phyloP scores from a whole-genome alignment of 2,113 vertebrate species.

The Antidorcas marsupialis region DNA sequence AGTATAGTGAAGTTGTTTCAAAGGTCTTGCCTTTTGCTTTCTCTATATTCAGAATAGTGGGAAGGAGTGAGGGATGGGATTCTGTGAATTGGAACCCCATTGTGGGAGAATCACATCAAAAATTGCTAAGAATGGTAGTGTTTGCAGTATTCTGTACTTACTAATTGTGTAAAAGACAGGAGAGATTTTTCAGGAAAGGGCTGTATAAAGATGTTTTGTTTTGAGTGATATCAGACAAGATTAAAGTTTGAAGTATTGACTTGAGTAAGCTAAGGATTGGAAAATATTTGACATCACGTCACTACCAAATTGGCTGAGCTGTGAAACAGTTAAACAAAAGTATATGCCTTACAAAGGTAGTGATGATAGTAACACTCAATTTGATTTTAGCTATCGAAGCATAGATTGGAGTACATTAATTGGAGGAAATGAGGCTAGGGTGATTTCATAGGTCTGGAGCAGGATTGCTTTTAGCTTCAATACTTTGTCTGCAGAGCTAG shows the following conservation, averaged over 20 bases:
- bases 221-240: slow-evolving; percentile 29
- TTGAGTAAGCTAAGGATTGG: slow-evolving; percentile 9
- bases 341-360: slow-evolving; percentile 14
- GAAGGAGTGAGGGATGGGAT: background rate
- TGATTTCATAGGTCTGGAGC: slow-evolving; percentile 42
- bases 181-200: background rate
- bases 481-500: background rate
- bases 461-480: slow-evolving; percentile 30
- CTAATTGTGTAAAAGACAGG: background rate
- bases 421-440: slow-evolving; percentile 50
- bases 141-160: background rate
- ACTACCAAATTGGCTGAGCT: slow-evolving; percentile 29
- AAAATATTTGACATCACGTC: slow-evolving; percentile 32
- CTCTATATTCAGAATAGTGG: background rate
- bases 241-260: slow-evolving; percentile 36
- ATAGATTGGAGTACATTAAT: slow-evolving; percentile 37
- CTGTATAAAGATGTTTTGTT: background rate
- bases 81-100: background rate
- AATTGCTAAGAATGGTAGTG: background rate
- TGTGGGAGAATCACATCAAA: background rate
- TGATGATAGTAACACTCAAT: background rate
- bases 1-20: background rate
- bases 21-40: background rate
- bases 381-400: slow-evolving; percentile 50
- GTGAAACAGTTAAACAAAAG: slow-evolving; percentile 50